Evolutionary conservation across 2,888 invertebrate species (phyloP).

Genomic region (Rhabditophanes sp.): DNA sequence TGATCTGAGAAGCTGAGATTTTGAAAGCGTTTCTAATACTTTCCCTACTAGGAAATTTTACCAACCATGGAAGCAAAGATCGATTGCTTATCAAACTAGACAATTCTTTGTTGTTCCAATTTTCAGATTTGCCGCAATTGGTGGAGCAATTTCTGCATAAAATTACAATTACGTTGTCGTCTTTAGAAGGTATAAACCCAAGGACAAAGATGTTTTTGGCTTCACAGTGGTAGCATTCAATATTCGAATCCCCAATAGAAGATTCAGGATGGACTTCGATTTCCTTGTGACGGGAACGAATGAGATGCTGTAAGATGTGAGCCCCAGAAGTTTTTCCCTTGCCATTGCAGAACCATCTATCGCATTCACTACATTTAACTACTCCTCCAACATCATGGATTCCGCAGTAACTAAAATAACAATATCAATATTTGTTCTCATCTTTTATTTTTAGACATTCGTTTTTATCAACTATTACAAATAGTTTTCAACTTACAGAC

Average conservation of each 20-base stretch:
- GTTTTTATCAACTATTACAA: no score
- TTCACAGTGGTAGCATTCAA: slow-evolving; percentile 97
- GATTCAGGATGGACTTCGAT: slow-evolving; percentile 92
- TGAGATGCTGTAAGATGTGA: slow-evolving; percentile 94
- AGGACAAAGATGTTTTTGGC: slow-evolving; percentile 92
- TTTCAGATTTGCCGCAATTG: no score
- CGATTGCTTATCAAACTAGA: slow-evolving; percentile 65
- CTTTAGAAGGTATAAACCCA: slow-evolving; percentile 93
- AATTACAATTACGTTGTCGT: slow-evolving; percentile 47
- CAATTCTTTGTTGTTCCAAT: slow-evolving; percentile 57
- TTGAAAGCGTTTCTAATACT: slow-evolving; percentile 87
- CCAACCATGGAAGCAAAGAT: slow-evolving; percentile 86
- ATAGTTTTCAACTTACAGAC: no score
- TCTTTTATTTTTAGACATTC: slow-evolving; percentile 12
- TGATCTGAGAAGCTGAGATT: slow-evolving; percentile 89
- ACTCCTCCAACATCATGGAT: slow-evolving; percentile 93
- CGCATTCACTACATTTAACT: slow-evolving; percentile 92
- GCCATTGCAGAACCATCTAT: slow-evolving; percentile 99
- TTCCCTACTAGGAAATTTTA: slow-evolving; percentile 87
- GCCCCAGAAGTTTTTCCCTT: slow-evolving; percentile 51
- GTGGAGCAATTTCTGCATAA: slow-evolving; percentile 92
- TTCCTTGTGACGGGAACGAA: slow-evolving; percentile 96
- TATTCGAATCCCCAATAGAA: slow-evolving; percentile 83
- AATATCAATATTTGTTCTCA: slow-evolving; percentile 34
- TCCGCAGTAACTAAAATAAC: slow-evolving; percentile 73